Evolutionary conservation across 2,113 vertebrate species (phyloP), one percentile per base, ranked within the genome.

Genomic region (Garra rufa): DNA sequence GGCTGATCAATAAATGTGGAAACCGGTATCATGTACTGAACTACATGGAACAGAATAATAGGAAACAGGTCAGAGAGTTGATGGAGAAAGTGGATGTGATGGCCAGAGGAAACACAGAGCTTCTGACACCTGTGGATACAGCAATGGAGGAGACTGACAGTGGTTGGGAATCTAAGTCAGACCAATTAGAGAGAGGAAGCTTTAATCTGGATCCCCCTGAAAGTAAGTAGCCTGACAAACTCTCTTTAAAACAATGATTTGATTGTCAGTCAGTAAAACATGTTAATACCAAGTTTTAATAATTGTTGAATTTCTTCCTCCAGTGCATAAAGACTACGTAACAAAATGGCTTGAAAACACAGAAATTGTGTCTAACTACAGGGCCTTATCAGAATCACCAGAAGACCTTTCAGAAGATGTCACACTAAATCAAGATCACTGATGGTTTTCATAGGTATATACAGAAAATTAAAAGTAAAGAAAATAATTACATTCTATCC

Each of bases 61-160:
- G 6, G n/a, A 0, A 26, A 73, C 70, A 73, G 43, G 70, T 48
- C 41, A 73, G 21, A 14, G 70, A 73, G 43, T 26, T 73, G 43
- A 46, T 73, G 10, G 70, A 46, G 43, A 73, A 73, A 46, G 70
- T 73, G 7, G 70, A 26, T n/a, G 46, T 73, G 38, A 73, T 73
- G 70, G 43, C 43, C 10, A 73, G 41, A 73, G 11, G 0, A 14
- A 73, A 73, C 38, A 73, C 1, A 3, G 11, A 73, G 1, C 38
- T 73, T 11, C n/a, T 73, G 6, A 73, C n/a, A 8, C 70, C n/a
- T 3, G 10, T 26, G 10, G 70, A 73, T 38, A 17, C 17, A 38
- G 65, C 0, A 10, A 41, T 26, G 24, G 59, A 69, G 17, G 65
- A 69, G 17, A 69, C 3, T 41, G 67, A 70, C 34, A 70, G 67